Conservation (phyloP, 2,888 invertebrate species). For the Philhelius pedissequus region DNA sequence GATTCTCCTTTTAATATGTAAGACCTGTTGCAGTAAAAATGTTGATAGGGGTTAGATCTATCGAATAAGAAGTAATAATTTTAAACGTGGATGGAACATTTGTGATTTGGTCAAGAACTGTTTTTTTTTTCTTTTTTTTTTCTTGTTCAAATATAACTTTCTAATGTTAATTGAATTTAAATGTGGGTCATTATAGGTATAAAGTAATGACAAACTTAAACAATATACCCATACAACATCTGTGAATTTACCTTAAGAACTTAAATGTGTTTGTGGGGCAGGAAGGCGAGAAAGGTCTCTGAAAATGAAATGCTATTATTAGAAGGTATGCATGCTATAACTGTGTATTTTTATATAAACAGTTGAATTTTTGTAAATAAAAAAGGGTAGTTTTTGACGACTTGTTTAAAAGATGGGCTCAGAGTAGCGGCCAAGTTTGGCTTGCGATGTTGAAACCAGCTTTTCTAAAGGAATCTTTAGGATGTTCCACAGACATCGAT, state of each 20-base stretch:
- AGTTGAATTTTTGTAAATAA: too few species aligned
- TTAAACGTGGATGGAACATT: neutral
- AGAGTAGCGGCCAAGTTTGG: too few species aligned
- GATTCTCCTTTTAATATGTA: conserved; percentile 30
- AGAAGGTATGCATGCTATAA: neutral
- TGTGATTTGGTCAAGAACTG: conserved; percentile 42
- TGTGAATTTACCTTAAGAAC: neutral
- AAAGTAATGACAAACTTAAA: conserved; percentile 2
- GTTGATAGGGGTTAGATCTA: neutral
- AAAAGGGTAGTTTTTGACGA: too few species aligned
- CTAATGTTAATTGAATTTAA: conserved; percentile 16
- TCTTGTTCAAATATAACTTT: conserved; percentile 33
- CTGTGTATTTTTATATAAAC: too few species aligned
- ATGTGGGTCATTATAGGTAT: conserved; percentile 5
- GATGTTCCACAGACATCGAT: too few species aligned
- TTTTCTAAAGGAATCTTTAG: too few species aligned
- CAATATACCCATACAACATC: neutral
- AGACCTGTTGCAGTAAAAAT: conserved; percentile 15
- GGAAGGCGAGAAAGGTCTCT: neutral
- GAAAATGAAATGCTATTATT: neutral
- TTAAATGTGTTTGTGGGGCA: neutral
- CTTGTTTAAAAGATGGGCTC: too few species aligned
- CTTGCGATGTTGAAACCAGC: too few species aligned
- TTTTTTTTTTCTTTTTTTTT: conserved; percentile 14
- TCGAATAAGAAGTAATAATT: neutral